Evolutionary conservation across 1,140 invertebrate species (phyloP), one percentile per base, ranked within the genome.

Genomic region (Drosophila tani): DNA sequence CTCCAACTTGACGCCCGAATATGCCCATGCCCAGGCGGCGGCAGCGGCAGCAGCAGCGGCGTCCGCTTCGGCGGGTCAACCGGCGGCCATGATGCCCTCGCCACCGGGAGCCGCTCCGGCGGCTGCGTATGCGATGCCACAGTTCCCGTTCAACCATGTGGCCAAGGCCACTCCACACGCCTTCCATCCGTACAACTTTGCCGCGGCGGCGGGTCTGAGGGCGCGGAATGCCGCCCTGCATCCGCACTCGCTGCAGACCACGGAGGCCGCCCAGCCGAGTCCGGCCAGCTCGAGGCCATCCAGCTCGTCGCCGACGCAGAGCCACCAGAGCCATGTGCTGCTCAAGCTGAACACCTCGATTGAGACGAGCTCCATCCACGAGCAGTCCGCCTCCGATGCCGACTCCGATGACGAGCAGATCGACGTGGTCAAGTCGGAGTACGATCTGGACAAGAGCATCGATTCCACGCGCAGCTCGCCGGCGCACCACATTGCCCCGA

Each of bases 381-480:
- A 95, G 51, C 94, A 95, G 45, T 93, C 93, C 41, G 95, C 95
- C n/a, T 95, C 95, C 73, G 94, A 95, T 49, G 95, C 94, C 66
- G 94, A 95, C 47, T 95, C 94, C 8, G 94, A 95, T 32, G 95
- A 95, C 62, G 95, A 96, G 81, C 94, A 94, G 49, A 95, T 96
- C 69, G 96, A 97, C 69, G 96, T 96, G 45, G 95, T 96, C 0
- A 96, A 96, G 86, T 96, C 96, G 19, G 96, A 96, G 35, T 96
- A 96, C 93, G 91, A 86, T 93, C 91, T 86, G 69, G 91, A 92
- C 46, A 91, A 92, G 58, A 86, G 88, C 12, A 81, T 92, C 15
- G 91, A 92, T 7, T 91, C 87, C 2, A 82, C 81, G 17, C 81
- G 82, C 53, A 88, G 81, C 50, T 85, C 88, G 0, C 87, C 90